Conservation (phyloP, 2,888 invertebrate genomes). For the Orchesella flavescens region DNA sequence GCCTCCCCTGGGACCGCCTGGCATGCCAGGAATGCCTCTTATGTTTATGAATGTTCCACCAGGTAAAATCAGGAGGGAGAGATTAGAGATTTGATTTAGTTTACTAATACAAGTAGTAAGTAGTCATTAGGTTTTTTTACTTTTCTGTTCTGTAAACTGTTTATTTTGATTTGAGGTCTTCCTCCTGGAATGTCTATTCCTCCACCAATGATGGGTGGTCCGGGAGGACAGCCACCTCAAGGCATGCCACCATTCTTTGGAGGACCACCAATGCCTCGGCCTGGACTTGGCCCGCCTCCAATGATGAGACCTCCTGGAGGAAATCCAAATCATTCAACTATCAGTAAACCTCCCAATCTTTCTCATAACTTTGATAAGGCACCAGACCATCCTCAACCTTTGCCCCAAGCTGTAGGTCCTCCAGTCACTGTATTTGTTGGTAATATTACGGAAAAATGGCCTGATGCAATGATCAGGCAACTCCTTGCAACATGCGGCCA, state of each 20-base stretch:
- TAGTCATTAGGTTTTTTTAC: neutral
- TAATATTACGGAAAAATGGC: slow-evolving; percentile 95
- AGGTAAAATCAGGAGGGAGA: slow-evolving; percentile 28
- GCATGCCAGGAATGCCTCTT: slow-evolving; percentile 76
- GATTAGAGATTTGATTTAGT: neutral
- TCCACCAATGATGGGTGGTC: slow-evolving; percentile 57
- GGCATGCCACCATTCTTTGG: slow-evolving; percentile 71
- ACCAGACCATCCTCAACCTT: slow-evolving; percentile 63
- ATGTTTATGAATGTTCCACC: slow-evolving; percentile 67
- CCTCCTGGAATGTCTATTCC: slow-evolving; percentile 67
- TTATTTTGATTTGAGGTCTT: slow-evolving; percentile 57
- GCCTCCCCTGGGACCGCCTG: slow-evolving; percentile 85
- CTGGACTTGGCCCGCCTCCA: slow-evolving; percentile 82
- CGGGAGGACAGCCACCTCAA: slow-evolving; percentile 33
- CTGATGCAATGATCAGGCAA: slow-evolving; percentile 94
- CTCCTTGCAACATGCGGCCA: slow-evolving; percentile 93
- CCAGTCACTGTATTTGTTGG: slow-evolving; percentile 98
- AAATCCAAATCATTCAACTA: slow-evolving; percentile 34
- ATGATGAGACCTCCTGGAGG: slow-evolving; percentile 72
- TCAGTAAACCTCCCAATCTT: slow-evolving; percentile 60
- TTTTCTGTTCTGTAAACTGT: neutral
- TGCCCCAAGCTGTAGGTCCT: slow-evolving; percentile 79
- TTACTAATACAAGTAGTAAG: no score
- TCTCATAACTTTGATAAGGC: slow-evolving; percentile 56
- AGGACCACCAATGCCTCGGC: slow-evolving; percentile 56